phyloP scores from a whole-genome alignment of 2,797 vertebrate genomes.

The Sebastes cheni region DNA sequence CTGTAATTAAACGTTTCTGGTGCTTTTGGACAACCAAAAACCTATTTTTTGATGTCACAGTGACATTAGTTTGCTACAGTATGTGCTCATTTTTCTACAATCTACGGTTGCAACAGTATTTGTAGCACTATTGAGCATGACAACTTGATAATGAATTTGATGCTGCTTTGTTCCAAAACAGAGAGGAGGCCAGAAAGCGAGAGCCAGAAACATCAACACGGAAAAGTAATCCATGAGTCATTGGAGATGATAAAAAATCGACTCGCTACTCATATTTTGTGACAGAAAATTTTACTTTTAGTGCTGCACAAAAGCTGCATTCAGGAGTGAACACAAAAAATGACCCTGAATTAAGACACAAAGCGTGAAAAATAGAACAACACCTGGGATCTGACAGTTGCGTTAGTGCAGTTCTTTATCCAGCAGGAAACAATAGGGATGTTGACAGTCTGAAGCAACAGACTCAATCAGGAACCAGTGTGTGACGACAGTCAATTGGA shows the following conservation, averaged over 20 bases:
- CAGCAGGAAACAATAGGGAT: constrained; percentile 78
- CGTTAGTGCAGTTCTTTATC: constrained; percentile 65
- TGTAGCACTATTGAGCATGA: not conserved
- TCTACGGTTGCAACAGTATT: not conserved
- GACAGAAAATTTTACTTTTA: not conserved
- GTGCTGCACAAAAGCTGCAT: not conserved
- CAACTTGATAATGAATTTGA: constrained; percentile 5
- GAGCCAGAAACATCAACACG: constrained; percentile 27
- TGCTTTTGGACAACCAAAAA: not conserved
- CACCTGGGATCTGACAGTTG: constrained; percentile 49
- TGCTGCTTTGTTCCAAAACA: not conserved
- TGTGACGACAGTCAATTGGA: constrained; percentile 64
- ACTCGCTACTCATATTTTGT: constrained; percentile 4
- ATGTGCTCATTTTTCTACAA: not conserved
- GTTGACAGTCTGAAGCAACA: constrained; percentile 61
- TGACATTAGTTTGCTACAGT: not conserved
- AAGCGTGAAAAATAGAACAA: not conserved
- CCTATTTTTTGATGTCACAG: not conserved
- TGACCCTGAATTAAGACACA: too few relatives aligned
- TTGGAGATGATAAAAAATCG: constrained; percentile 11
- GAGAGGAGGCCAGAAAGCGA: not conserved
- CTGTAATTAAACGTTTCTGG: not conserved
- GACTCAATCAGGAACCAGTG: constrained; percentile 72
- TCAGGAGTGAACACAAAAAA: not conserved
- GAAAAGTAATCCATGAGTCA: constrained; percentile 21